Percentiles rank a stretch among this genome's conserved stretches.
Evolutionary conservation across 2,888 invertebrate genomes (phyloP).

Genomic region (Dendrolimus pini): DNA sequence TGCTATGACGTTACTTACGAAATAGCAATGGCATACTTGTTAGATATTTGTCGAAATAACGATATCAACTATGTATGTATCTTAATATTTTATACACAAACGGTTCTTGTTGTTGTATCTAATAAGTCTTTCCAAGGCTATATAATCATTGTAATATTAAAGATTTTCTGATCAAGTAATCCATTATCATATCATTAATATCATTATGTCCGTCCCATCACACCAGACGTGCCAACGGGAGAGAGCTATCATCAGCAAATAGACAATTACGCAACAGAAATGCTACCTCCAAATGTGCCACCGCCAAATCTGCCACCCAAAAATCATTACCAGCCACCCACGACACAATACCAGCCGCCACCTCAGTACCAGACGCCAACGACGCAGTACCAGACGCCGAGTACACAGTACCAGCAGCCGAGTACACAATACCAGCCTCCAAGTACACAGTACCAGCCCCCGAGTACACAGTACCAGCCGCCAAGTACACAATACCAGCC

Average conservation of each 20-base stretch:
- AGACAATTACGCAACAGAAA: constrained; percentile 65
- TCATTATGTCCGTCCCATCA: neutral
- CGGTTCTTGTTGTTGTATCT: too few species aligned
- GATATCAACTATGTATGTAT: too few species aligned
- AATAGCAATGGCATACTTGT: too few species aligned
- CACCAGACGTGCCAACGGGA: constrained; percentile 46
- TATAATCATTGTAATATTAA: too few species aligned
- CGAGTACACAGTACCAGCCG: constrained; percentile 1
- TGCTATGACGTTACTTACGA: too few species aligned
- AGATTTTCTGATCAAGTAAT: constrained; percentile 15
- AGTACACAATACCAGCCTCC: neutral
- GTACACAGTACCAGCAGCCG: constrained; percentile 6
- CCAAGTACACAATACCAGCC: constrained; percentile 12
- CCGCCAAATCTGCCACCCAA: constrained; percentile 54
- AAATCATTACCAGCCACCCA: constrained; percentile 58
- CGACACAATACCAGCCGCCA: constrained; percentile 23
- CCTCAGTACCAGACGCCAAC: constrained; percentile 19
- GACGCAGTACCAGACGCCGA: constrained; percentile 11
- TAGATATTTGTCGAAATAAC: too few species aligned
- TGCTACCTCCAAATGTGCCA: constrained; percentile 46
- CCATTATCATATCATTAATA: constrained; percentile 6
- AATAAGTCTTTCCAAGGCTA: too few species aligned
- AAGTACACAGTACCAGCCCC: constrained; percentile 1
- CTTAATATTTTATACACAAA: too few species aligned
- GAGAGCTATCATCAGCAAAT: constrained; percentile 71